Evolutionary conservation across 2,113 vertebrate species (phyloP).

Genomic region (Cranoglanis bouderius): DNA sequence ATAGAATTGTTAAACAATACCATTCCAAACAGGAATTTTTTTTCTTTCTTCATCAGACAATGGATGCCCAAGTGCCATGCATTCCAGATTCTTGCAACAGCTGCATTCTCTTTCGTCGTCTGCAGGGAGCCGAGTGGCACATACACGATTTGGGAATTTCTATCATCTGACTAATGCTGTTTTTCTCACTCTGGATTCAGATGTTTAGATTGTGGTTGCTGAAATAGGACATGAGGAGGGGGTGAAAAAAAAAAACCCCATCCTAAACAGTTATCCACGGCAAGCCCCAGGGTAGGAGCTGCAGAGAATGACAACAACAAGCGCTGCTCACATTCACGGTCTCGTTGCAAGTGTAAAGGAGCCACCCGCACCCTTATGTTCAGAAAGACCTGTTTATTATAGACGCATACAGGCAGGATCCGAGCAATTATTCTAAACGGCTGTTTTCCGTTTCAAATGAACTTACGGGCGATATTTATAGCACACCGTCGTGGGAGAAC

Average conservation of each 20-base stretch:
- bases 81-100: constrained; percentile 55
- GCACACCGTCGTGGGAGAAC: not conserved
- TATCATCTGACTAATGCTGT: not conserved
- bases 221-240: not conserved
- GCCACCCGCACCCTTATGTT: not conserved
- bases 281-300: not conserved
- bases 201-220: not conserved
- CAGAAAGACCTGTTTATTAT: constrained; percentile 20
- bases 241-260: not conserved
- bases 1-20: not conserved
- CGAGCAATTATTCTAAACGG: not conserved
- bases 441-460: constrained; percentile 9
- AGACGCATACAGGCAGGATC: not conserved
- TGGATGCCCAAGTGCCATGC: constrained; percentile 59
- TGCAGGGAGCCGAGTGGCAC: not conserved
- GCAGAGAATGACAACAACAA: not conserved
- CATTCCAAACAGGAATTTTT: constrained; percentile 46
- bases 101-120: not conserved
- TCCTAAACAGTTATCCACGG: not conserved
- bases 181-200: not conserved
- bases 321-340: not conserved
- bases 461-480: not conserved
- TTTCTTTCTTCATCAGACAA: constrained; percentile 31
- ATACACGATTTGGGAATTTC: not conserved
- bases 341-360: not conserved